Conservation (phyloP, 2,888 invertebrate species). For the Augiades crinisus region DNA sequence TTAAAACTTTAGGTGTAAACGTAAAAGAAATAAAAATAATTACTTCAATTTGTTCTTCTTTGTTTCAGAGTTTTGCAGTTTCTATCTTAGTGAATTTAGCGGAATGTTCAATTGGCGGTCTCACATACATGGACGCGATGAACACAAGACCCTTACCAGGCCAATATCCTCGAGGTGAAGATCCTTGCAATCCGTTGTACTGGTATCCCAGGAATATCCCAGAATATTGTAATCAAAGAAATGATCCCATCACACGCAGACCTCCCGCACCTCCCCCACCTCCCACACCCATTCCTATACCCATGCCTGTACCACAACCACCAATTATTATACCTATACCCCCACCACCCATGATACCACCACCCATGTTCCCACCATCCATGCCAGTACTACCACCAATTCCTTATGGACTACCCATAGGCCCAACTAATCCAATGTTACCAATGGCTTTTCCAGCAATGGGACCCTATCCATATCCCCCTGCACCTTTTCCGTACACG, state of each 20-base stretch:
- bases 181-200: constrained; percentile 63
- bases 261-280: constrained; percentile 12
- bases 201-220: constrained; percentile 56
- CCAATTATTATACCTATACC: constrained; percentile 21
- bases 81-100: constrained; percentile 27
- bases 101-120: constrained; percentile 47
- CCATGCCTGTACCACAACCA: constrained; percentile 18
- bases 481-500: constrained; percentile 27
- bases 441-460: constrained; percentile 26
- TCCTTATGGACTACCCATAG: constrained; percentile 26
- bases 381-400: constrained; percentile 34
- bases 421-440: constrained; percentile 35
- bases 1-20: too few relatives aligned
- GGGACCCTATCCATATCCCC: constrained; percentile 10
- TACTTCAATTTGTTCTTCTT: too few relatives aligned
- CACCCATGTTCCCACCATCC: too few relatives aligned
- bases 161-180: constrained; percentile 32
- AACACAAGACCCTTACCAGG: constrained; percentile 26
- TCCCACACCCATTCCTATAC: too few relatives aligned
- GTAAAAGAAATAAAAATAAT: too few relatives aligned
- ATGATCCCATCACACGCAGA: not conserved
- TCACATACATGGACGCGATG: constrained; percentile 46
- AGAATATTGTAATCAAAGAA: constrained; percentile 38
- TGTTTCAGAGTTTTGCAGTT: constrained; percentile 42
- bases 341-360: constrained; percentile 28